Conservation (phyloP, 2,888 invertebrate species). For the Agrotis clavis region DNA sequence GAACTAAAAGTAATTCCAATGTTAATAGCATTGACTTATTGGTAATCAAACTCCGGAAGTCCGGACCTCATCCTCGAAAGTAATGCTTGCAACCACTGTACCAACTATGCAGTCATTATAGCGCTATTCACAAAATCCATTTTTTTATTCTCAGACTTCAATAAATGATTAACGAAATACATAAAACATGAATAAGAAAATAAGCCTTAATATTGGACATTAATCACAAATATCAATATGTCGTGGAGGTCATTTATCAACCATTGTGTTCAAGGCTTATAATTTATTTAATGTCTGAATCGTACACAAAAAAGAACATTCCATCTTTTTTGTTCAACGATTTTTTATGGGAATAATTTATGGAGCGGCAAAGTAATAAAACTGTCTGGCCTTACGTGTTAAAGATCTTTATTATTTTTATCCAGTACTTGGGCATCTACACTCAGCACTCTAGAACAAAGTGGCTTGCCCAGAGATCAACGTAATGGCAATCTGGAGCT, state of each 20-base stretch:
- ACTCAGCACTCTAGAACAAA: too few relatives aligned
- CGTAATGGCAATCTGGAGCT: too few relatives aligned
- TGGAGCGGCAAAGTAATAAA: slow-evolving; percentile 5
- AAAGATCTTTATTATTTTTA: too few relatives aligned
- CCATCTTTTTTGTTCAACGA: slow-evolving; percentile 5
- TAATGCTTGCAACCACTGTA: too few relatives aligned
- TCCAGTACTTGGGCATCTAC: too few relatives aligned
- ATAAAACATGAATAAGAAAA: background rate
- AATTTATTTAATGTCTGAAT: slow-evolving; percentile 31
- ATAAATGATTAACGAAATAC: background rate
- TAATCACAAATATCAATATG: slow-evolving; percentile 5
- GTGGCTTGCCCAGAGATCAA: too few relatives aligned
- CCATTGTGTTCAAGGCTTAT: slow-evolving; percentile 20
- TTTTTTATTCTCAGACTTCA: background rate
- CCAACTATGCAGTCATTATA: too few relatives aligned
- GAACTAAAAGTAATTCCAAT: too few relatives aligned
- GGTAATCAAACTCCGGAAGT: too few relatives aligned
- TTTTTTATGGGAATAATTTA: slow-evolving; percentile 23
- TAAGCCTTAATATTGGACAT: background rate
- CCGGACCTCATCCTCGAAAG: too few relatives aligned
- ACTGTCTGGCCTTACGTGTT: background rate
- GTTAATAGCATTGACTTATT: too few relatives aligned
- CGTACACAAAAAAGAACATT: background rate
- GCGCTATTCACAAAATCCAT: background rate
- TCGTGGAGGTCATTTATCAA: slow-evolving; percentile 31